These are phyloP conservation scores for Marmota flaviventris DNA, from an alignment of 2,113 vertebrate genomes.

Conservation along the genomic window DNA sequence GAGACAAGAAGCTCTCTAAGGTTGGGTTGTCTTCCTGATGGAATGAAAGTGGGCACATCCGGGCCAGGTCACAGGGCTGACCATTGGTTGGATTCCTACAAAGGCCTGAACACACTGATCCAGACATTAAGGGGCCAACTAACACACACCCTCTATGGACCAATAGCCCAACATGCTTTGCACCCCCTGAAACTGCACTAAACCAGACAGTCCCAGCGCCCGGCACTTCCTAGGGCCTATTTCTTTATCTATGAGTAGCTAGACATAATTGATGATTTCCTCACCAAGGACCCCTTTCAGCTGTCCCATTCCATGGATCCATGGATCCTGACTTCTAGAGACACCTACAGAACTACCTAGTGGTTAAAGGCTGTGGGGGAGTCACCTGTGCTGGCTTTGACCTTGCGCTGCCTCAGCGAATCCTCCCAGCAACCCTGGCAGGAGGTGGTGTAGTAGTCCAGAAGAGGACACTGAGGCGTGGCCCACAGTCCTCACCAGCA, in stretches of 20 bases:
- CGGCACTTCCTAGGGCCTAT: not conserved
- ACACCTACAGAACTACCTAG: not conserved
- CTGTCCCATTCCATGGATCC: not conserved
- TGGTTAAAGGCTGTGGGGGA: not conserved
- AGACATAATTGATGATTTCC: not conserved
- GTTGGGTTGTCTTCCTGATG: not conserved
- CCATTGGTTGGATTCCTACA: not conserved
- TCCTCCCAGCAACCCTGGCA: not conserved
- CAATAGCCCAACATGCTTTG: not conserved
- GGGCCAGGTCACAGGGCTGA: not conserved
- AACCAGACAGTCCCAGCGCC: not conserved
- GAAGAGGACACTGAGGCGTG: not conserved
- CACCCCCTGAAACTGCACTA: not conserved
- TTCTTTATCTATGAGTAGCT: not conserved
- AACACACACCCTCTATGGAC: not conserved
- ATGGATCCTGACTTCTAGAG: not conserved
- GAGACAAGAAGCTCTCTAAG: not conserved
- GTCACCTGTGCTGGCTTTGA: not conserved
- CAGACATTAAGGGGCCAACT: not conserved
- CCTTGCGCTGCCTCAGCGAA: not conserved
- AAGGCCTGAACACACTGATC: not conserved
- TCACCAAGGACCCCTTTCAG: not conserved
- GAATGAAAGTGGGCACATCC: not conserved
- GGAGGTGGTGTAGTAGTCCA: not conserved
- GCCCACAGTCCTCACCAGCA: not conserved